A percentile compares a stretch with the other conserved stretches of the same genome.
Conservation (phyloP, 2,113 vertebrate genomes). For the Promerops cafer region DNA sequence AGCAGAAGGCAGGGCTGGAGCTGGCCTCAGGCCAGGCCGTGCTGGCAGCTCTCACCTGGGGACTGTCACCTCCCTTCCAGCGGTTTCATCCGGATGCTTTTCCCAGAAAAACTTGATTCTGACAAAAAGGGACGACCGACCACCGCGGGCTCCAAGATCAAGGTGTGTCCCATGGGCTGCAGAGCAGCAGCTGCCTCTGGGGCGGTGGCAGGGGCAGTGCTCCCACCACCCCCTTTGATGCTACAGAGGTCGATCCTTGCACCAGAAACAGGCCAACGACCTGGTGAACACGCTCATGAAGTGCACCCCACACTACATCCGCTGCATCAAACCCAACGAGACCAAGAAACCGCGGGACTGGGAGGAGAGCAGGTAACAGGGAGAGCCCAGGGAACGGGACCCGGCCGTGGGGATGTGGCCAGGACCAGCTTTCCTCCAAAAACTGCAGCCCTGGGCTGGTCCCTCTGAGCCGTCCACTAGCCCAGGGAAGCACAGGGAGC, state of each 20-base stretch:
- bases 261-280: constrained; percentile 93
- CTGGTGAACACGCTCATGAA: constrained; percentile 93
- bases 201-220: background rate
- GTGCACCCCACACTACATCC: constrained; percentile 96
- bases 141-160: constrained; percentile 90
- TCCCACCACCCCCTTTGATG: background rate
- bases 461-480: background rate
- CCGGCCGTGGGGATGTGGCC: background rate
- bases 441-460: background rate
- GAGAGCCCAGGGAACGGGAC: accelerated
- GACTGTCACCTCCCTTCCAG: constrained; percentile 60
- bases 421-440: background rate
- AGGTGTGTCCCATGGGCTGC: constrained; percentile 66
- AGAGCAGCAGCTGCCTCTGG: background rate
- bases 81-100: constrained; percentile 84
- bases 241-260: background rate
- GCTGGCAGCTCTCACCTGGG: background rate
- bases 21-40: background rate
- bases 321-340: constrained; percentile 98
- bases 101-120: constrained; percentile 89
- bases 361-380: constrained; percentile 91
- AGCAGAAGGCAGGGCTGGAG: background rate
- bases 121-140: constrained; percentile 92
- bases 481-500: background rate
- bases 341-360: constrained; percentile 92